phyloP scores from a whole-genome alignment of 2,797 vertebrate genomes.

The Prionace glauca region DNA sequence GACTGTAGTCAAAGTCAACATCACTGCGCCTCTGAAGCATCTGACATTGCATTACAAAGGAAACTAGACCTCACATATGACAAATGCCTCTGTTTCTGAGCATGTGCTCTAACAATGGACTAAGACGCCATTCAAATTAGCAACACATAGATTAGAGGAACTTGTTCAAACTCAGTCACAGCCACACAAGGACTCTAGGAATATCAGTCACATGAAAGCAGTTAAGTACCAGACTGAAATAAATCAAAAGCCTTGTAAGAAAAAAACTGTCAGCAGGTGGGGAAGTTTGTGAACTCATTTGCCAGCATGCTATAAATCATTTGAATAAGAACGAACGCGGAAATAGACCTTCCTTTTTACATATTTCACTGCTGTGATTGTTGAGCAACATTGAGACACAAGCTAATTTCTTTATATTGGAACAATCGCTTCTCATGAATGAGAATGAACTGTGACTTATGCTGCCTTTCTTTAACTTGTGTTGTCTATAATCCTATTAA shows the following conservation, averaged over 20 bases:
- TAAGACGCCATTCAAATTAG: slow-evolving; percentile 84
- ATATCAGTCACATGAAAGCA: slow-evolving; percentile 83
- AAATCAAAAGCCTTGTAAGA: slow-evolving; percentile 69
- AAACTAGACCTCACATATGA: slow-evolving; percentile 69
- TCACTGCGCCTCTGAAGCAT: slow-evolving; percentile 69
- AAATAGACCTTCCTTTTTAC: slow-evolving; percentile 45
- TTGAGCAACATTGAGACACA: slow-evolving; percentile 21
- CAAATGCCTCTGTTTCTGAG: slow-evolving; percentile 65
- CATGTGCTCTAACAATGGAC: slow-evolving; percentile 66
- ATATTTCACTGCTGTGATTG: background rate
- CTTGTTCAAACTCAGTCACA: slow-evolving; percentile 60
- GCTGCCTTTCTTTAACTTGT: slow-evolving; percentile 43
- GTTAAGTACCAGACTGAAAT: slow-evolving; percentile 71
- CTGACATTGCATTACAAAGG: slow-evolving; percentile 70
- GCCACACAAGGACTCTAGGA: slow-evolving; percentile 66
- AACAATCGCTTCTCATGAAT: slow-evolving; percentile 24
- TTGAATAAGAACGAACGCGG: slow-evolving; percentile 71
- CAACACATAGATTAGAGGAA: slow-evolving; percentile 70
- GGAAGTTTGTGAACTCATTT: slow-evolving; percentile 78
- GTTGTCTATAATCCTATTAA: slow-evolving; percentile 47
- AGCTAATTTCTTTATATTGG: slow-evolving; percentile 36
- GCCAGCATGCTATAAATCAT: slow-evolving; percentile 78
- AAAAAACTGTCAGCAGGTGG: slow-evolving; percentile 76
- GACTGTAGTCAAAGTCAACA: slow-evolving; percentile 59
- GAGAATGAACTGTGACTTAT: slow-evolving; percentile 29